Base-by-base conservation (phyloP, 2,113 vertebrate genomes). In the Urocolius indicus region DNA sequence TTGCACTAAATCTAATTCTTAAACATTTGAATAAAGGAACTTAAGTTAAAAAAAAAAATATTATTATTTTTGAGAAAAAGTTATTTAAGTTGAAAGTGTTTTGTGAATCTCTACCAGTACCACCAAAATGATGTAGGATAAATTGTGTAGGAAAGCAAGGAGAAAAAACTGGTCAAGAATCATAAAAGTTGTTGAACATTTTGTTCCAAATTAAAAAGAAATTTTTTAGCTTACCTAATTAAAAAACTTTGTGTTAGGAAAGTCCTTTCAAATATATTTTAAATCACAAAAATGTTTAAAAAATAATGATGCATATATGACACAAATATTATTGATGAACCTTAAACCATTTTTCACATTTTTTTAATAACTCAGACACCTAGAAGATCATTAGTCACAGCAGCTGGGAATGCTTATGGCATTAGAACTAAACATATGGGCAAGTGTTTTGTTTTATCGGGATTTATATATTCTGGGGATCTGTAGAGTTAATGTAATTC, bases 371-470 rank as follows among this genome's bases (percentile, higher is more conserved):
- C 43, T 94, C 65, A 92, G 76, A 63, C 34, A 78, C 73, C 68
- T 89, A 87, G 38, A 84, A 75, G 87, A 61, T 83, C 76, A 90
- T 92, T 89, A 95, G 48, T 74, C 86, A 89, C 76, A 92, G 77
- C 91, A 95, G 34, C 76, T 95, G 95, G 49, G 74, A 89, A 52
- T 79, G 71, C 81, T 94, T 94, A 81, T 87, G 81, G 36, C 87
- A 89, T 95, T 94, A 95, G 63, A 93, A 58, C 49, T 66, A 91
- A 95, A 48, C 87, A 96, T 87, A 93, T 72, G 76, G 90, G n/a
- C 22, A 89, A 96, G 48, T 71, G 41, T 92, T 95, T 84, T 63
- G 62, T 79, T 91, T 81, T 84, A 94, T 89, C 2, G 2, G 49
- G 62, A 78, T 92, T 91, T 94, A 72, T 89, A 51, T n/a, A 52